A percentile compares a stretch with the other conserved stretches of the same genome.
phyloP scores from a whole-genome alignment of 2,888 invertebrate species.

The Drosophila planitibia region DNA sequence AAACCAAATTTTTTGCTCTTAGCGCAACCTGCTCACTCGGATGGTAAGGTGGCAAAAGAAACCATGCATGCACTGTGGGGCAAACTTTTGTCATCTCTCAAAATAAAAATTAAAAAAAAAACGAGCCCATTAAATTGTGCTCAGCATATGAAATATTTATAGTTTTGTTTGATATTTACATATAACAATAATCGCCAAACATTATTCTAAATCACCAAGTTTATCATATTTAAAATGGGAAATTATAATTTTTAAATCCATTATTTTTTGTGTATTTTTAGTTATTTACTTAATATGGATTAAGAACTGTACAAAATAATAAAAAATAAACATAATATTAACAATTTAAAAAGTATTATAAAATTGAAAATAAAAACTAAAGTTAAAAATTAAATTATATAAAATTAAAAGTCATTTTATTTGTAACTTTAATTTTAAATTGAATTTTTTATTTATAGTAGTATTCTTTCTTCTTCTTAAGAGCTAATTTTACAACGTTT shows the following conservation, averaged over 20 bases:
- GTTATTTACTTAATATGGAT: not conserved
- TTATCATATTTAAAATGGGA: not conserved
- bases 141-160: not conserved
- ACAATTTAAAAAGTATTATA: not conserved
- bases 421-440: not conserved
- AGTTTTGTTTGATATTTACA: fast-evolving
- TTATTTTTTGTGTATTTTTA: not conserved
- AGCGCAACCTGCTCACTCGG: constrained; percentile 53
- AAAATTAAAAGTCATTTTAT: not conserved
- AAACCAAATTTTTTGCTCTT: constrained; percentile 67
- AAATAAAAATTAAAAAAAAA: not conserved
- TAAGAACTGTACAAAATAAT: not conserved
- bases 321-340: not conserved
- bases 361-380: not conserved
- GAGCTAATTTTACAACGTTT: not conserved
- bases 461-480: not conserved
- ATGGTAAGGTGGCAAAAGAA: constrained; percentile 51
- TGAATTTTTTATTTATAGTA: not conserved
- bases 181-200: not conserved
- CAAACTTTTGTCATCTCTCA: fast-evolving
- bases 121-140: not conserved
- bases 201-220: not conserved
- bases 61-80: constrained; percentile 62
- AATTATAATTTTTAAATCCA: not conserved
- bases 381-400: not conserved